A percentile compares a stretch with the other conserved stretches of the same genome.
These are phyloP conservation scores for Nibea albiflora DNA, from an alignment of 2,113 vertebrate species.

Conservation along the genomic window DNA sequence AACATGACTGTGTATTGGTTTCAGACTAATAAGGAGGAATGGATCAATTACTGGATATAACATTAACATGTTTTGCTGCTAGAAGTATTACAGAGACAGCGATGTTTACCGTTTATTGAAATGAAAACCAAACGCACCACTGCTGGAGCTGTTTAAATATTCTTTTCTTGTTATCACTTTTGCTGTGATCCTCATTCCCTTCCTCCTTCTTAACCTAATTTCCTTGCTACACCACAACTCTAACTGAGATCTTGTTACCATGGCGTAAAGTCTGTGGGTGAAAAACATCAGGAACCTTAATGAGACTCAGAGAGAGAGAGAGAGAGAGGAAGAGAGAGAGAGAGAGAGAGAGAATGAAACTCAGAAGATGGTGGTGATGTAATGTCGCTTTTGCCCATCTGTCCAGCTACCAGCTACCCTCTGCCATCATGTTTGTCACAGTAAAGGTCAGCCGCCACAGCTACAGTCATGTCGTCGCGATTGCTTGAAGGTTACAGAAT, in stretches of 20 bases:
- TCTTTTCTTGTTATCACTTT: neutral
- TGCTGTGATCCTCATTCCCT: neutral
- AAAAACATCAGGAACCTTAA: conserved; percentile 34
- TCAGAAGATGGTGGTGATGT: conserved; percentile 47
- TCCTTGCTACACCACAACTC: neutral
- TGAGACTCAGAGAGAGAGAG: conserved; percentile 29
- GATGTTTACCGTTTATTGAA: conserved; percentile 1
- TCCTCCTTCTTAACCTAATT: conserved; percentile 22
- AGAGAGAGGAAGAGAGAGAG: neutral
- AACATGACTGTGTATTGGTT: neutral
- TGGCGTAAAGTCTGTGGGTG: neutral
- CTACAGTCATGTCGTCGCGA: conserved; percentile 36
- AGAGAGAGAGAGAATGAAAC: conserved; percentile 7
- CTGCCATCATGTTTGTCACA: conserved; percentile 64
- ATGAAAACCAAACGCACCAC: neutral
- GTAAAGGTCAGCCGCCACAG: conserved; percentile 71
- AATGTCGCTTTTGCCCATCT: conserved; percentile 57
- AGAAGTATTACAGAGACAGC: neutral
- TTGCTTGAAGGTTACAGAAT: conserved; percentile 62
- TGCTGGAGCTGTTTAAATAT: conserved; percentile 8
- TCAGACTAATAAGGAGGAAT: neutral
- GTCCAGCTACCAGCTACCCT: conserved; percentile 58
- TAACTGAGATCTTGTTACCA: conserved; percentile 26
- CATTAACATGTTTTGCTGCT: neutral
- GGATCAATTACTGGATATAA: neutral